phyloP scores from a whole-genome alignment of 2,888 invertebrate genomes.

The Caenorhabditis doughertyi region DNA sequence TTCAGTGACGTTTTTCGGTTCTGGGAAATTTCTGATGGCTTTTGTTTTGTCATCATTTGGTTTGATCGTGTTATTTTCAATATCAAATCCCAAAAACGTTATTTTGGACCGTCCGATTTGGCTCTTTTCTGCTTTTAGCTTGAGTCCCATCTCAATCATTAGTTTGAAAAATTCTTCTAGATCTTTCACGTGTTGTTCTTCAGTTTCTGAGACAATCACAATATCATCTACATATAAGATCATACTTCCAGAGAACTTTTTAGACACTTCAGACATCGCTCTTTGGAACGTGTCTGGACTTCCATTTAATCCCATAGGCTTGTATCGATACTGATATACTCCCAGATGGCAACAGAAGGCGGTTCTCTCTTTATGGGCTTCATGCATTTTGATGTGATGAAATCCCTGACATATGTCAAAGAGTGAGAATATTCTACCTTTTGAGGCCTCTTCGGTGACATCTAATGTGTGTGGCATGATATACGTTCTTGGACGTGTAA shows the following conservation, averaged over 20 bases:
- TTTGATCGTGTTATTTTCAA: conserved; percentile 61
- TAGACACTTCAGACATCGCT: conserved; percentile 26
- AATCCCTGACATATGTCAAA: conserved; percentile 65
- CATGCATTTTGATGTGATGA: conserved; percentile 55
- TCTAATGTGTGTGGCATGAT: conserved; percentile 37
- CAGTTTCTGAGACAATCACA: conserved; percentile 40
- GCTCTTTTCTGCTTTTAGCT: conserved; percentile 62
- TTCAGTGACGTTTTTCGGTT: conserved; percentile 29
- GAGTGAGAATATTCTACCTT: conserved; percentile 31
- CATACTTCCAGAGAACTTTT: conserved; percentile 1
- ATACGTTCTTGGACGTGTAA: conserved; percentile 27
- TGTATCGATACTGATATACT: conserved; percentile 60
- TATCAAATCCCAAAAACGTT: conserved; percentile 65
- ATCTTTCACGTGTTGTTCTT: conserved; percentile 67
- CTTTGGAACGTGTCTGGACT: conserved; percentile 63
- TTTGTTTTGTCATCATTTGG: conserved; percentile 56
- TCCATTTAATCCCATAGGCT: conserved; percentile 68
- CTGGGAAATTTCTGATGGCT: conserved; percentile 43
- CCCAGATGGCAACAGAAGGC: conserved; percentile 67
- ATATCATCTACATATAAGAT: conserved; percentile 71
- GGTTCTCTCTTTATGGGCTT: conserved; percentile 53
- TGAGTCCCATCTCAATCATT: conserved; percentile 56
- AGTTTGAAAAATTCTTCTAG: conserved; percentile 60
- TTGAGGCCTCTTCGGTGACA: conserved; percentile 19
- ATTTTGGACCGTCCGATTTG: conserved; percentile 56